Percentiles rank a stretch among this genome's conserved stretches.
phyloP scores from a whole-genome alignment of 2,888 invertebrate species.

The Coelopa pilipes region DNA sequence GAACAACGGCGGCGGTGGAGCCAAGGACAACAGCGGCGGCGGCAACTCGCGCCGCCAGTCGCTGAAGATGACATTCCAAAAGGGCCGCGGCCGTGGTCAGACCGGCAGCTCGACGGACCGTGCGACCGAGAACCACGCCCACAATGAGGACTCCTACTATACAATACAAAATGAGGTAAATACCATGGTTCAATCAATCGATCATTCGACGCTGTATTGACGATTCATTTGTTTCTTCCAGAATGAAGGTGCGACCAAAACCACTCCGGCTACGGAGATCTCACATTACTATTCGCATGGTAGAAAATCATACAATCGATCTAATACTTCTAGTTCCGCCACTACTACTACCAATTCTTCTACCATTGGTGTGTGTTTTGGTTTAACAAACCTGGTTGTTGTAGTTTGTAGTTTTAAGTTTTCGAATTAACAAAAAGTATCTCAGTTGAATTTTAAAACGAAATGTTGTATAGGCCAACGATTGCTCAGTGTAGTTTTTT shows the following conservation, averaged over 20 bases:
- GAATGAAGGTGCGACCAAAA: conserved; percentile 68
- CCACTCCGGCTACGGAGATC: conserved; percentile 55
- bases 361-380: conserved; percentile 71
- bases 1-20: conserved; percentile 35
- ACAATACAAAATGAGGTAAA: conserved; percentile 78
- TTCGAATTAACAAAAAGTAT: too few relatives aligned
- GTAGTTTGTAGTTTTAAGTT: conserved; percentile 21
- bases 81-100: conserved; percentile 72
- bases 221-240: conserved; percentile 48
- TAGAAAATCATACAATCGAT: conserved; percentile 82
- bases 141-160: conserved; percentile 70
- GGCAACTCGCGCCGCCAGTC: conserved; percentile 69
- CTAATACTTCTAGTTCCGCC: conserved; percentile 70
- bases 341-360: conserved; percentile 45
- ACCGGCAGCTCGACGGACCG: conserved; percentile 65
- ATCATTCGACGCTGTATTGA: too few relatives aligned
- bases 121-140: conserved; percentile 56
- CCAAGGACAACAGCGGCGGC: conserved; percentile 41
- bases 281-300: conserved; percentile 67
- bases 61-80: conserved; percentile 83
- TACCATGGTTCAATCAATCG: conserved; percentile 21
- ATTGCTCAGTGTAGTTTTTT: too few relatives aligned
- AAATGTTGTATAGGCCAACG: too few relatives aligned
- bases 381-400: conserved; percentile 39
- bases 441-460: too few relatives aligned